Conservation (phyloP, 2,888 invertebrate species). For the Trichopoda pennipes region DNA sequence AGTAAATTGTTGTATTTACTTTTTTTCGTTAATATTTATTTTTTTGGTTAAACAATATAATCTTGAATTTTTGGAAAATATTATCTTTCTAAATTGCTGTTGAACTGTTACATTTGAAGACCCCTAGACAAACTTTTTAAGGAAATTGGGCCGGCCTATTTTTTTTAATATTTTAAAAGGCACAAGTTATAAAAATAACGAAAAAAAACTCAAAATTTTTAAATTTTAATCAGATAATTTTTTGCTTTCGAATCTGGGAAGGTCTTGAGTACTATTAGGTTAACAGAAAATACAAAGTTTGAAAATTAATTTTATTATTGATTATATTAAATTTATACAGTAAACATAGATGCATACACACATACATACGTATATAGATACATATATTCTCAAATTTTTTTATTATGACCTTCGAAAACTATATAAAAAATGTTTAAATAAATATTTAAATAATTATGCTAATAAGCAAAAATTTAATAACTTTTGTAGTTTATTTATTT, state of each 20-base stretch:
- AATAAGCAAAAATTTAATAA: conserved; percentile 17
- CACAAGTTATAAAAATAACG: neutral
- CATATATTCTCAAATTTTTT: no score
- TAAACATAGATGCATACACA: no score
- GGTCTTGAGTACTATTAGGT: conserved; percentile 59
- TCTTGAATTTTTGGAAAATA: no score
- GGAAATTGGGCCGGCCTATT: conserved; percentile 17
- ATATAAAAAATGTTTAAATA: conserved; percentile 1
- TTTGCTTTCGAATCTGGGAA: conserved; percentile 42
- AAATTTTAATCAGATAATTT: no score
- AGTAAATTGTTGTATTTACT: no score
- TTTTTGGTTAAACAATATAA: no score
- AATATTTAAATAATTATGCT: conserved; percentile 31
- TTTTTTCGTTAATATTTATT: no score
- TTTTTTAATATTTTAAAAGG: neutral
- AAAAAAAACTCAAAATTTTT: neutral
- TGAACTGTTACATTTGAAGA: conserved; percentile 54
- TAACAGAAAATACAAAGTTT: conserved; percentile 21
- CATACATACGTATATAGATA: no score
- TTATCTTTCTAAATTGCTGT: conserved; percentile 47
- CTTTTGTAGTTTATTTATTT: neutral
- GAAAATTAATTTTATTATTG: no score
- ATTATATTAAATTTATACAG: no score
- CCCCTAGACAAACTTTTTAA: conserved; percentile 61
- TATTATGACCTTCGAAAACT: conserved; percentile 23